Percentiles rank a stretch among this genome's conserved stretches.
phyloP scores from a whole-genome alignment of 2,888 invertebrate species.

The Barypeithes pellucidus region DNA sequence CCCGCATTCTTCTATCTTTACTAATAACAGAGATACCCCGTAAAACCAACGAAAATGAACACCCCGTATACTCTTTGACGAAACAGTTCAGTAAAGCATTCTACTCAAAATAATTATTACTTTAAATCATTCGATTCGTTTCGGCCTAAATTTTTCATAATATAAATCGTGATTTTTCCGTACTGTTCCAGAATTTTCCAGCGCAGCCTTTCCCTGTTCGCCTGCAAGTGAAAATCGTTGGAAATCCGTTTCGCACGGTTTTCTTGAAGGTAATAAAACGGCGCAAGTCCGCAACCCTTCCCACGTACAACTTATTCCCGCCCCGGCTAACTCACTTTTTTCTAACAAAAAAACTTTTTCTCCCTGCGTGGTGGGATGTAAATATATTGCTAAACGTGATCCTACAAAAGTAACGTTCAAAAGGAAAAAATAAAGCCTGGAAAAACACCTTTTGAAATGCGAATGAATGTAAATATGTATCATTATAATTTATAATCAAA shows the following conservation, averaged over 20 bases:
- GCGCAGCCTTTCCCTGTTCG: conserved; percentile 23
- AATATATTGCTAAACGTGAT: conserved; percentile 45
- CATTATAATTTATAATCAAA: not conserved
- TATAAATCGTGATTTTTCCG: not conserved
- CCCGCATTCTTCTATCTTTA: no score
- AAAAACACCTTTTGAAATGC: conserved; percentile 2
- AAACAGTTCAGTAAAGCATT: no score
- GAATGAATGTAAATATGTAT: not conserved
- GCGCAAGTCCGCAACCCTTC: conserved; percentile 54
- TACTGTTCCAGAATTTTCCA: conserved; percentile 18
- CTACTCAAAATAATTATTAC: no score
- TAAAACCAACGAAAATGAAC: no score
- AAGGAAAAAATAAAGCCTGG: conserved; percentile 8
- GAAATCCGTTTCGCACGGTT: conserved; percentile 52
- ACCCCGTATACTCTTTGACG: no score
- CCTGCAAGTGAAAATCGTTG: conserved; percentile 23
- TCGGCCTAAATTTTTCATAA: no score
- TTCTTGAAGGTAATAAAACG: conserved; percentile 50
- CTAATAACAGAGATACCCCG: no score
- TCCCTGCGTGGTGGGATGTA: conserved; percentile 50
- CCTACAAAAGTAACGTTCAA: conserved; percentile 15
- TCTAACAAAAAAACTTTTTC: conserved; percentile 51
- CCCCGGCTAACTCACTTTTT: conserved; percentile 53
- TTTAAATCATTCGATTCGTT: no score
- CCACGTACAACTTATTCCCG: conserved; percentile 53